A percentile compares a stretch with the other conserved stretches of the same genome.
Evolutionary conservation across 2,888 invertebrate species (phyloP).

Genomic region (Limnephilus rhombicus): DNA sequence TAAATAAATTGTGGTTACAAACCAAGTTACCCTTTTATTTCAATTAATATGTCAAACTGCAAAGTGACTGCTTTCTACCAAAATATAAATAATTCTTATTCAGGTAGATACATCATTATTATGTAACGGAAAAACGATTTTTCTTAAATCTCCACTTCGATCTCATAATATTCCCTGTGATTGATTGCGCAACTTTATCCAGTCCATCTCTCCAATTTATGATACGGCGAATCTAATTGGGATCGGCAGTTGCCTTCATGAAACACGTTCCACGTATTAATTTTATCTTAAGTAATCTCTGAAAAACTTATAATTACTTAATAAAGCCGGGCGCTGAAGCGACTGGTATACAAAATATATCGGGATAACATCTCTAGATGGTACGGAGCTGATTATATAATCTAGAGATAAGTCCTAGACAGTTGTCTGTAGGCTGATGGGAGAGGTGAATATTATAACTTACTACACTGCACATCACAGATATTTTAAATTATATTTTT

Average conservation of each 20-base stretch:
- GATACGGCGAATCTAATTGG: constrained; percentile 24
- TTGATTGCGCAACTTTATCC: not conserved
- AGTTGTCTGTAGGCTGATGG: not conserved
- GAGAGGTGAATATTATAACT: not conserved
- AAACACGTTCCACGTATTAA: constrained; percentile 10
- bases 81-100: not conserved
- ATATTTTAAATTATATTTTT: no score
- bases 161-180: not conserved
- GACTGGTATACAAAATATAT: not conserved
- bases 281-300: constrained; percentile 3
- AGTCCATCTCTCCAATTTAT: not conserved
- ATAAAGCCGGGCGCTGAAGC: constrained; percentile 18
- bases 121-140: not conserved
- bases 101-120: not conserved
- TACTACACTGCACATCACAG: not conserved
- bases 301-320: constrained; percentile 22
- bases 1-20: no score
- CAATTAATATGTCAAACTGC: no score
- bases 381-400: not conserved
- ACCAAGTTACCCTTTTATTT: no score
- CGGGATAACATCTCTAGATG: constrained; percentile 7
- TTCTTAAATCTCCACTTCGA: not conserved
- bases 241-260: not conserved
- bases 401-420: not conserved
- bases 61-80: no score